Conservation (phyloP, 2,888 invertebrate genomes). For the Drymonia ruficornis region DNA sequence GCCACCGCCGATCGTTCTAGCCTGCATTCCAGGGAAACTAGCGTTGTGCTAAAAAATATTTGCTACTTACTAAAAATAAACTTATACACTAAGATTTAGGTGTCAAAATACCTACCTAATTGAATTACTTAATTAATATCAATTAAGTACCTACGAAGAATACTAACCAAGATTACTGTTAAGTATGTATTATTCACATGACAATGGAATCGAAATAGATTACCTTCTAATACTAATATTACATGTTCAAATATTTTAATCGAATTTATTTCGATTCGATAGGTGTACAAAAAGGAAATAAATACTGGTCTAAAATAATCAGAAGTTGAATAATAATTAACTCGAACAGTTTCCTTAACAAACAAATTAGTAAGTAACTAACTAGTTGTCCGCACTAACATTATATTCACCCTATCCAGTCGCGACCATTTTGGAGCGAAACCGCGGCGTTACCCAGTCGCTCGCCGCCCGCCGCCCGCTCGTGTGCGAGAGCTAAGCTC, state of each 20-base stretch:
- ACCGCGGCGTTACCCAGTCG: conserved; percentile 69
- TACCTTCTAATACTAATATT: too few species aligned
- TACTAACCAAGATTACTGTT: not conserved
- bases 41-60: not conserved
- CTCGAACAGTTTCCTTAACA: conserved; percentile 4
- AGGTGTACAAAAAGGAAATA: too few species aligned
- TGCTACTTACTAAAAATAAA: too few species aligned
- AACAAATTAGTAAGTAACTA: too few species aligned
- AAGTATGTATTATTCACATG: not conserved
- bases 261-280: too few species aligned
- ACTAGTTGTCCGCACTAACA: conserved; percentile 23
- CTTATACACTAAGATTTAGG: too few species aligned
- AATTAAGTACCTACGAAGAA: not conserved
- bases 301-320: too few species aligned
- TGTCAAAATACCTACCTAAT: too few species aligned
- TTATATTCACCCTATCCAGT: conserved; percentile 49
- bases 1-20: not conserved
- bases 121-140: too few species aligned
- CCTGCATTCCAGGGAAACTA: too few species aligned
- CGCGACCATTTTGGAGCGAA: conserved; percentile 67
- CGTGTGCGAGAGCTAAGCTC: conserved; percentile 49
- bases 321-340: not conserved
- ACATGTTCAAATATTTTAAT: too few species aligned
- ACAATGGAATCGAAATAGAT: too few species aligned
- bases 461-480: conserved; percentile 72